These are phyloP conservation scores for Chlamydotis undulata DNA, from an alignment of 2,113 vertebrate species.

Conservation along the genomic window DNA sequence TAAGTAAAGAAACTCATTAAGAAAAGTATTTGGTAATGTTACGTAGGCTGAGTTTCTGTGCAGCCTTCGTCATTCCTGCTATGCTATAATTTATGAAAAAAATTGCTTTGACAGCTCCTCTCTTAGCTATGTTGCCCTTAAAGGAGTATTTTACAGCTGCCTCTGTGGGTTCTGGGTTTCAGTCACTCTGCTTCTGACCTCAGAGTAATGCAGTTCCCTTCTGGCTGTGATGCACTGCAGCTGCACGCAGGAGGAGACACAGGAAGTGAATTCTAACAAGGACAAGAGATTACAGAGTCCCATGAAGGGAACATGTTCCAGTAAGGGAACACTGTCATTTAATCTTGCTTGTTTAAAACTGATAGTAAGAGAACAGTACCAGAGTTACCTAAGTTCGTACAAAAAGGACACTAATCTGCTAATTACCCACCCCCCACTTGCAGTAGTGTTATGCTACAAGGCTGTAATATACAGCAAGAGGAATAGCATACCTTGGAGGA, in stretches of 20 bases:
- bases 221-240: accelerated
- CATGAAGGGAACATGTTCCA: background rate
- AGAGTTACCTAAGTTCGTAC: background rate
- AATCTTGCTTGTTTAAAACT: background rate
- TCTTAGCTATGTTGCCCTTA: background rate
- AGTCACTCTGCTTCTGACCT: background rate
- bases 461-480: background rate
- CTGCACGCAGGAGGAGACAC: background rate
- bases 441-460: background rate
- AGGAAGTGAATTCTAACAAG: background rate
- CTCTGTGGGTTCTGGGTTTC: constrained; percentile 3
- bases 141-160: background rate
- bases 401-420: background rate
- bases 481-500: background rate
- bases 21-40: background rate
- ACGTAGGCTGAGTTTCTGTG: background rate
- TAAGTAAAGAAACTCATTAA: background rate
- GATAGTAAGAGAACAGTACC: background rate
- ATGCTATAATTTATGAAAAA: background rate
- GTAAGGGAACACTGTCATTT: background rate
- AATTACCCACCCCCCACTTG: background rate
- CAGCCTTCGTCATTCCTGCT: background rate
- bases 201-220: background rate
- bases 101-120: background rate
- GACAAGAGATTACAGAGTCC: background rate